Evolutionary conservation across 2,113 vertebrate species (phyloP).

Genomic region (Otocyon megalotis): DNA sequence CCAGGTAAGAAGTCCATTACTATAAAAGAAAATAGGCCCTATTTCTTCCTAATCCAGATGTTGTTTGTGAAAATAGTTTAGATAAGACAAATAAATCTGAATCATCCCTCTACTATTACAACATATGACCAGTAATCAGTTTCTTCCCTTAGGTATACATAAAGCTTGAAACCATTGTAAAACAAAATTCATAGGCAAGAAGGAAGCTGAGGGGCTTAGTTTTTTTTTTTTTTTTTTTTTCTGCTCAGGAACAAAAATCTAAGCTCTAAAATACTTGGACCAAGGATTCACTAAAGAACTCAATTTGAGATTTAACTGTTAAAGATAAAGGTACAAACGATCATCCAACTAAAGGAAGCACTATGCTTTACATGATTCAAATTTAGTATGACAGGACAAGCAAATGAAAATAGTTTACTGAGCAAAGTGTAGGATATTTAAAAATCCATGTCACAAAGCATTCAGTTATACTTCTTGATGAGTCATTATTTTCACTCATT

Average conservation of each 20-base stretch:
- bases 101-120: slow-evolving; percentile 4
- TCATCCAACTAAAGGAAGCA: background rate
- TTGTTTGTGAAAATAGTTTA: background rate
- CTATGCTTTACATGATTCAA: background rate
- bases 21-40: background rate
- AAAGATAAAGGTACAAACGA: background rate
- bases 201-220: background rate
- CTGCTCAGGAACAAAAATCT: background rate
- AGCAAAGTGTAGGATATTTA: background rate
- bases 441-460: background rate
- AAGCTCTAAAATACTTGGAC: background rate
- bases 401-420: slow-evolving; percentile 14
- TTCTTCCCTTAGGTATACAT: background rate
- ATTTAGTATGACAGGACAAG: background rate
- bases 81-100: slow-evolving; percentile 9
- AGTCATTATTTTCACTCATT: slow-evolving; percentile 4
- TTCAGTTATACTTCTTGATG: background rate
- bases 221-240: background rate
- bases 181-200: slow-evolving; percentile 10
- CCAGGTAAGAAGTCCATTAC: background rate
- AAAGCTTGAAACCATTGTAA: background rate
- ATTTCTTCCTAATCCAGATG: background rate
- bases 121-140: slow-evolving; percentile 16
- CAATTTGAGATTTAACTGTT: background rate
- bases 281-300: background rate